Conservation (phyloP, 2,888 invertebrate species). For the Morinoia aosen region DNA sequence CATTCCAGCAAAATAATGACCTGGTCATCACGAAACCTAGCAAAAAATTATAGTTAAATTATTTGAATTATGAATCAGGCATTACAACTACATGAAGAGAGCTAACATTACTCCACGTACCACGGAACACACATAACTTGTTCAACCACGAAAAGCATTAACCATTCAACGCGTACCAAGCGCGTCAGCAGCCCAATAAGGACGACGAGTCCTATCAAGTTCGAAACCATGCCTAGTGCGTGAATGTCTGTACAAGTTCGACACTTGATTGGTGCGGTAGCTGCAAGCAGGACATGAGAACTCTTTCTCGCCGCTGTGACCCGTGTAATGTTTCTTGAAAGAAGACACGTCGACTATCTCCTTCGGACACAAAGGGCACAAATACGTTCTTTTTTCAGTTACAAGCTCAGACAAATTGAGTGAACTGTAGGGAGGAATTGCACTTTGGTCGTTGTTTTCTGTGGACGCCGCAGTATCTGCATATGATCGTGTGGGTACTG, state of each 20-base stretch:
- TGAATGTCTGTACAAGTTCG: constrained; percentile 21
- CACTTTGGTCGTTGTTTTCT: background rate
- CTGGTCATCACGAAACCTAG: no score
- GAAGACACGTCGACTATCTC: constrained; percentile 8
- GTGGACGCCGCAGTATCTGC: background rate
- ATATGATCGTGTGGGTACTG: background rate
- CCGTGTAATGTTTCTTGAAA: constrained; percentile 15
- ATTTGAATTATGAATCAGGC: no score
- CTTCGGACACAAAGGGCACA: background rate
- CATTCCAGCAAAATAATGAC: no score
- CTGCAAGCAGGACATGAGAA: constrained; percentile 4
- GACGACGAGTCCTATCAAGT: background rate
- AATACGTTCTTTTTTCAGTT: background rate
- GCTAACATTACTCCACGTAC: no score
- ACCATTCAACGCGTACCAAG: background rate
- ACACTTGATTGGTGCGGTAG: constrained; percentile 33
- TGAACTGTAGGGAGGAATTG: background rate
- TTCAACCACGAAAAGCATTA: background rate
- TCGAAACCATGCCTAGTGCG: constrained; percentile 8
- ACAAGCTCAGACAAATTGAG: background rate
- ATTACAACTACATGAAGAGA: no score
- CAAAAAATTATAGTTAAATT: no score
- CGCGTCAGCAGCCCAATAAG: background rate
- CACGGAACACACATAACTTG: no score
- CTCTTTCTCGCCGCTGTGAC: constrained; percentile 26